Base-by-base conservation (phyloP, 2,888 invertebrate species). In the Geotrupes spiniger region DNA sequence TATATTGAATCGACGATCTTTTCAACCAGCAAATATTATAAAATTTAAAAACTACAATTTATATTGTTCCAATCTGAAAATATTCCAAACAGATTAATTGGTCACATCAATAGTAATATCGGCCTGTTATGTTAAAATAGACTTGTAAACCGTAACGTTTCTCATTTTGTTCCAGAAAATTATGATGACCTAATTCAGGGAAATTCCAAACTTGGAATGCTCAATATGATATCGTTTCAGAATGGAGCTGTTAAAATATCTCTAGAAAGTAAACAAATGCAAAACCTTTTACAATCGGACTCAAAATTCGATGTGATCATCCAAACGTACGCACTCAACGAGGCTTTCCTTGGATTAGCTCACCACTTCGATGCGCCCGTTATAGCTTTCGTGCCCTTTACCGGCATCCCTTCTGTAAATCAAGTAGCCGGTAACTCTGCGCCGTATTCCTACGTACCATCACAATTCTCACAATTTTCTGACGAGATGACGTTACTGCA, bases 401-500 rank as follows among this genome's bases (percentile, higher is more conserved):
- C 62, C 4, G 60, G 54, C 1, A 8, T 45, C n/a, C 9, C 39
- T 6, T 43, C 54, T 1, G 52, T 60, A 38, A 55, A 62, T 0
- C 59, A 60, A 16, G 55, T 55, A 17, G 49, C 60, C 4, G 67
- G 67, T 16, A 68, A 65, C 46, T 60, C 66, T 1, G 53, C 55
- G 16, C 62, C 64, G 10, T 63, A 58, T 12, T 54, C 68, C 1
- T 69, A 64, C 40, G 62, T 69, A n/a, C 66, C 67, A 1, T 56
- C 60, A 37, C 28, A 52, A 38, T 51, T 63, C 27, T 41, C 59
- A 27, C 38, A 49, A 2, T 61, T 58, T 25, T 53, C 58, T 1
- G 62, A 62, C 40, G 54, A 61, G 38, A 70, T 71, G 70, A 60
- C 45, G 4, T 66, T 70, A 33, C 28, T 53, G 6, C 57, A 69